These are phyloP conservation scores for Meloidogyne chitwoodi DNA, from an alignment of 1,140 invertebrate genomes.

Conservation along the genomic window DNA sequence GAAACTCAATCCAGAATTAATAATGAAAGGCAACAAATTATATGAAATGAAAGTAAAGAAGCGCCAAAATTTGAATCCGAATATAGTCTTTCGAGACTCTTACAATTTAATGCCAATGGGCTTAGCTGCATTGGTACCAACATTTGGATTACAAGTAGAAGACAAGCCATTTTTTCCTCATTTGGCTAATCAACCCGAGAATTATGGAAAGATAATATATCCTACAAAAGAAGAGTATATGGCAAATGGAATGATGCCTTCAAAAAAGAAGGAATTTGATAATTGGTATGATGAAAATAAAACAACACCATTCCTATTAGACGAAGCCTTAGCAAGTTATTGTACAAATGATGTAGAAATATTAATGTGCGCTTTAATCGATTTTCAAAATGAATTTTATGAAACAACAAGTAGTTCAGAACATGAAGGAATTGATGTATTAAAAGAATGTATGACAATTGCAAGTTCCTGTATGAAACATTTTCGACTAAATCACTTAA, in stretches of 20 bases:
- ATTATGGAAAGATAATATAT: background rate
- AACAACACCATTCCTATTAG: no score
- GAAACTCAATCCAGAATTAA: background rate
- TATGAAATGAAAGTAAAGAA: no score
- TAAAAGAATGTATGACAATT: no score
- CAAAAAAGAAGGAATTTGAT: no score
- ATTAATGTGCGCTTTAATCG: background rate
- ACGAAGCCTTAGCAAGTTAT: background rate
- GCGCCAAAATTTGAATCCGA: background rate
- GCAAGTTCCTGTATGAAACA: background rate
- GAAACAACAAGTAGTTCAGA: background rate
- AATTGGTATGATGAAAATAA: no score
- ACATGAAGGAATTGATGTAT: background rate
- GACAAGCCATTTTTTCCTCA: conserved; percentile 7
- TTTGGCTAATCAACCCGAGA: background rate
- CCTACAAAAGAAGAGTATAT: no score
- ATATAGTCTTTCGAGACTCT: background rate
- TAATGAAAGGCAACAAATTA: background rate
- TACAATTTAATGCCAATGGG: conserved; percentile 1
- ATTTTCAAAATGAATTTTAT: background rate
- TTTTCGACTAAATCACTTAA: background rate
- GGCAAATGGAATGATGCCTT: no score
- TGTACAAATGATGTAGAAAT: background rate
- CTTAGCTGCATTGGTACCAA: background rate
- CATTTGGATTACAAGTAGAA: background rate